Conservation (phyloP, 2,888 invertebrate species). For the Eugnorisma glareosa region DNA sequence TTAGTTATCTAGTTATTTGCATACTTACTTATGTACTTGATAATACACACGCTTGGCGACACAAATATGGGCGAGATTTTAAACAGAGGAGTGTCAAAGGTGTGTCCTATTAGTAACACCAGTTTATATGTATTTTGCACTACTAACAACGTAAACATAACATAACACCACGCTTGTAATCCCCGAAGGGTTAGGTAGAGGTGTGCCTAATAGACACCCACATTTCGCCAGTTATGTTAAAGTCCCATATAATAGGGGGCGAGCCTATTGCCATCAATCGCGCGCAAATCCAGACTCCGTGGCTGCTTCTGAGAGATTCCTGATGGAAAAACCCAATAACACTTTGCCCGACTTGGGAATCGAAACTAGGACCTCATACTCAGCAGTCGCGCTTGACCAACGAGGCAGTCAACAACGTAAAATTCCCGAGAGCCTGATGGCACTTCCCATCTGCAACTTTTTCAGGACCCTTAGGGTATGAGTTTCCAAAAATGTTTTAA, state of each 20-base stretch:
- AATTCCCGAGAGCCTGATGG: background rate
- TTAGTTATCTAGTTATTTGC: conserved; percentile 29
- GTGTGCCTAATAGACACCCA: no score
- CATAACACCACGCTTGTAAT: no score
- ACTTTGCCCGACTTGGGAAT: no score
- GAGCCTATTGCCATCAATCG: no score
- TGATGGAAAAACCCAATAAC: no score
- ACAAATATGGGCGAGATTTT: conserved; percentile 33
- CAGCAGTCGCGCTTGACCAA: no score
- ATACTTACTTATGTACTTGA: conserved; percentile 1
- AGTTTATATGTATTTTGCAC: background rate
- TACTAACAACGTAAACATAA: background rate
- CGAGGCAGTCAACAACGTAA: background rate
- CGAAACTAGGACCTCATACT: no score
- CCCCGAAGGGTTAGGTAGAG: no score
- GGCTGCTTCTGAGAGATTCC: no score
- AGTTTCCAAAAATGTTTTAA: background rate
- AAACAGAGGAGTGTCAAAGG: conserved; percentile 39
- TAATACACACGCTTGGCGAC: conserved; percentile 14
- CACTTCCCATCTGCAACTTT: background rate
- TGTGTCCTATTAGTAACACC: conserved; percentile 13
- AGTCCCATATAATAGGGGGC: no score
- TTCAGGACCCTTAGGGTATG: background rate
- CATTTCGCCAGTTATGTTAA: no score
- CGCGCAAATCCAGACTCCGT: no score